Base-by-base conservation (phyloP, 2,888 invertebrate species). In the Drosophila quasianomalipes region DNA sequence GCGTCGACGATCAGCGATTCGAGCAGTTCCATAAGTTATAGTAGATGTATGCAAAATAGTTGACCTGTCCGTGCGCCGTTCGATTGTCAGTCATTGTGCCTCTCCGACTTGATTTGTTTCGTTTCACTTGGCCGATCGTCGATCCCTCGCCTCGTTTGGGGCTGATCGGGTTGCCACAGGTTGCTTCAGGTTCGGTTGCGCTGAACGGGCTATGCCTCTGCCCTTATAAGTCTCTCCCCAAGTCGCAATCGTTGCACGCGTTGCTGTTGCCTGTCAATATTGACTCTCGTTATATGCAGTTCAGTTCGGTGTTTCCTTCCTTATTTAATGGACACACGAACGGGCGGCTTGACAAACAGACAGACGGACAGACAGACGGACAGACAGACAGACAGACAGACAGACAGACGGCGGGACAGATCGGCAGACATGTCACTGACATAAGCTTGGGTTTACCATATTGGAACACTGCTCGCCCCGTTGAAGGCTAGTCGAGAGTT, bases 41-140 rank as follows among this genome's bases (percentile, higher is more conserved):
- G 85, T 84, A 82, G 89, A 89, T 85, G 87, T 92, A 92, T 92
- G 92, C 92, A 92, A 92, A 92, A 92, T 92, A 92, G 92, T 92
- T 92, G 92, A 92, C 92, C 92, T 91, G 91, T 90, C 92, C 90
- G 80, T 87, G 85, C 85, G 82, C 79, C 87, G 85, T 84, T 80
- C 85, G 85, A 89, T 85, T 85, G 85, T 91, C 91, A 88, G 90
- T 88, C 90, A 89, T 83, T 88, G 89, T 82, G 84, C 78, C 81
- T 82, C 78, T 82, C 78, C 70, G 90, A 89, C 88, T 88, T 90
- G 88, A 87, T 87, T 87, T 90, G 90, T 90, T 87, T 87, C 87
- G 87, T 90, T 87, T 87, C 87, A 87, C 90, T 87, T 87, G 86
- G 89, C 69, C 85, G 85, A 78, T 79, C 84, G 80, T 66, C 80